These are phyloP conservation scores for Argyresthia goedartella DNA, from an alignment of 2,888 invertebrate species.

Conservation along the genomic window DNA sequence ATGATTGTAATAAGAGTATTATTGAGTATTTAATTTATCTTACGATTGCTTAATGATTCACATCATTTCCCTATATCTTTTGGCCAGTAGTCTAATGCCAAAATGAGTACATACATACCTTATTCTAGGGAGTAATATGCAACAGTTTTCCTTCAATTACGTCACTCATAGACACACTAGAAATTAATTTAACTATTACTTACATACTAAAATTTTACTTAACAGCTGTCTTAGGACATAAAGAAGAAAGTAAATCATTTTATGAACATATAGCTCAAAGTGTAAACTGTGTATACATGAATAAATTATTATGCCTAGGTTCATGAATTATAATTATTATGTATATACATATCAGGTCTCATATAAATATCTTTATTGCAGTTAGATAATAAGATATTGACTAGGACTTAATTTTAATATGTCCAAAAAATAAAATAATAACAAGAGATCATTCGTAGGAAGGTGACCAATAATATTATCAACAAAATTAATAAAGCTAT, in stretches of 20 bases:
- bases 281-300: not conserved
- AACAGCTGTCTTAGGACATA: too few relatives aligned
- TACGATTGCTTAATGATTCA: not conserved
- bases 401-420: slow-evolving; percentile 19
- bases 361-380: slow-evolving; percentile 8
- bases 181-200: too few relatives aligned
- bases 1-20: not conserved
- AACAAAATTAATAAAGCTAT: slow-evolving; percentile 12
- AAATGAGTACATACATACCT: not conserved
- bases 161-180: too few relatives aligned
- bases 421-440: slow-evolving; percentile 19
- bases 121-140: not conserved
- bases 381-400: slow-evolving; percentile 6
- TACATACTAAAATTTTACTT: too few relatives aligned
- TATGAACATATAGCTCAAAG: too few relatives aligned
- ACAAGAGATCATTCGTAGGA: slow-evolving; percentile 3
- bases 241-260: too few relatives aligned
- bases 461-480: slow-evolving; percentile 15
- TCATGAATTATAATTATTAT: slow-evolving; percentile 1
- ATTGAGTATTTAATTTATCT: not conserved
- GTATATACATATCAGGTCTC: not conserved
- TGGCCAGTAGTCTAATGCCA: too few relatives aligned
- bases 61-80: too few relatives aligned
- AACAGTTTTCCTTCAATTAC: too few relatives aligned
- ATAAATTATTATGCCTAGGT: not conserved